A percentile compares a stretch with the other conserved stretches of the same genome.
Evolutionary conservation across 2,888 invertebrate genomes (phyloP).

Genomic region (Tetragonula carbonaria): DNA sequence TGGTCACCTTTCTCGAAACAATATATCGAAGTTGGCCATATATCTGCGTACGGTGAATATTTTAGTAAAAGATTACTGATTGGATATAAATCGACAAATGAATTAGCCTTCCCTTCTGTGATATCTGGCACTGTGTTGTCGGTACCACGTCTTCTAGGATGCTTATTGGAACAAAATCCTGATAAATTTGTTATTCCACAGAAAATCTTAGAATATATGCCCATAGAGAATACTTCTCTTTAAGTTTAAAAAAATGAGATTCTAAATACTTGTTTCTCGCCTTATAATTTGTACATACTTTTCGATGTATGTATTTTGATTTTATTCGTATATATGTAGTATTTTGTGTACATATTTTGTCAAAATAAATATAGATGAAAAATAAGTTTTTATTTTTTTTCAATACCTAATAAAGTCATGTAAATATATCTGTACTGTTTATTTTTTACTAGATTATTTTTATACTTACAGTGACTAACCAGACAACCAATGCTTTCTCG

Average conservation of each 20-base stretch:
- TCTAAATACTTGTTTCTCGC: background rate
- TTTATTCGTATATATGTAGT: background rate
- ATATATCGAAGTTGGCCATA: constrained; percentile 90
- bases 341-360: constrained; percentile 15
- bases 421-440: background rate
- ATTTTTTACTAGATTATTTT: background rate
- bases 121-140: constrained; percentile 90
- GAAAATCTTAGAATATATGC: constrained; percentile 63
- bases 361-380: constrained; percentile 33
- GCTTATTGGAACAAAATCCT: constrained; percentile 88
- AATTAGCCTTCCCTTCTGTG: constrained; percentile 87
- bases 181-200: constrained; percentile 79
- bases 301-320: background rate
- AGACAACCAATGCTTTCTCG: too few species aligned
- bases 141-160: constrained; percentile 90
- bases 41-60: constrained; percentile 90
- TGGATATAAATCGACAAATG: constrained; percentile 87
- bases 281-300: background rate
- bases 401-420: too few species aligned
- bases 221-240: background rate
- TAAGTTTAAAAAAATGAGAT: background rate
- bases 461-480: background rate
- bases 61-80: constrained; percentile 92
- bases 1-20: constrained; percentile 88
- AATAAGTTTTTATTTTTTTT: background rate